These are phyloP conservation scores for Drosophila helvetica DNA, from an alignment of 2,888 invertebrate genomes.

Conservation along the genomic window DNA sequence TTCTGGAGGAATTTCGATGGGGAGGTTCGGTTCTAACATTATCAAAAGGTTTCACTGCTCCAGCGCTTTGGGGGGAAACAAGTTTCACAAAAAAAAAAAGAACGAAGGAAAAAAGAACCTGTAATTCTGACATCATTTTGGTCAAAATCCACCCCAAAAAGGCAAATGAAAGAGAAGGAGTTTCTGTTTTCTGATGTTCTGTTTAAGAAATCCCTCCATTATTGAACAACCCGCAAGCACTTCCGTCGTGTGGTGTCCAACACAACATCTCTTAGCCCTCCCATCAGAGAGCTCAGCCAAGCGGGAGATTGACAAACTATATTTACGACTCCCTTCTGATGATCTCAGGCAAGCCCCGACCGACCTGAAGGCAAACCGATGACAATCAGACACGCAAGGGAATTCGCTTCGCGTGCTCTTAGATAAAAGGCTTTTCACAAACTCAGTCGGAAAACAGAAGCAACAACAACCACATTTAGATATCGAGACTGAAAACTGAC, in stretches of 20 bases:
- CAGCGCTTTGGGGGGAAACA: too few relatives aligned
- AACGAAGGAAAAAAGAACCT: neutral
- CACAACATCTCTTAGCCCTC: conserved; percentile 10
- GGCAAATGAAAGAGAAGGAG: neutral
- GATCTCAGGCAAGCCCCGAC: conserved; percentile 25
- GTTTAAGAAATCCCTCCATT: neutral
- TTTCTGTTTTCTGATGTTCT: conserved; percentile 3
- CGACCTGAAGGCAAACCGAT: conserved; percentile 19
- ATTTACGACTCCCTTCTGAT: conserved; percentile 39
- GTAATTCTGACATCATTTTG: conserved; percentile 26
- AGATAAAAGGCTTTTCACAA: conserved; percentile 45
- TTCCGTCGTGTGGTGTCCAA: conserved; percentile 1
- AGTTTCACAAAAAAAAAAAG: neutral
- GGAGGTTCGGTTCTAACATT: neutral
- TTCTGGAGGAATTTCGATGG: neutral
- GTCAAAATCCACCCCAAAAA: conserved; percentile 19
- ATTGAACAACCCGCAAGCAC: neutral
- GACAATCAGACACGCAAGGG: conserved; percentile 61
- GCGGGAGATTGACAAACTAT: conserved; percentile 47
- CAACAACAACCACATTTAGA: conserved; percentile 19
- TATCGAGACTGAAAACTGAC: conserved; percentile 35
- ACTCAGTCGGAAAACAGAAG: conserved; percentile 10
- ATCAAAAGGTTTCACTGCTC: neutral
- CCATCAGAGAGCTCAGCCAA: conserved; percentile 35
- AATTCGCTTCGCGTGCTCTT: conserved; percentile 34